A percentile compares a stretch with the other conserved stretches of the same genome.
These are phyloP conservation scores for Xylota sylvarum DNA, from an alignment of 2,888 invertebrate species.

Conservation along the genomic window DNA sequence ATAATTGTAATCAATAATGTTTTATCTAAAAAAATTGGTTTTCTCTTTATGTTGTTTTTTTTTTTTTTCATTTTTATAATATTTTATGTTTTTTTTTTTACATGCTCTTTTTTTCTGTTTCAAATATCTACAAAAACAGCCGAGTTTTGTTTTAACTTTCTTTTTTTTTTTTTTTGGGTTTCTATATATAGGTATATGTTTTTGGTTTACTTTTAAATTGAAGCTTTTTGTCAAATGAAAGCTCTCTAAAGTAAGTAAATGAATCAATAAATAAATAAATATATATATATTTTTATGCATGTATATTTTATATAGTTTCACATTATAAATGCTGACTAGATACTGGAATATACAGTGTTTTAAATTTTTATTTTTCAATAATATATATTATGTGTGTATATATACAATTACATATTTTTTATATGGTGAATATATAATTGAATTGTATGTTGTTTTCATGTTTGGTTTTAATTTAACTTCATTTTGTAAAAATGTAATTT, in stretches of 20 bases:
- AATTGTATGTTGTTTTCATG: conserved; percentile 52
- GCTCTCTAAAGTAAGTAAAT: conserved; percentile 42
- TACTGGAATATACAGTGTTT: conserved; percentile 67
- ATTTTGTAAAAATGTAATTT: conserved; percentile 75
- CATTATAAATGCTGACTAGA: conserved; percentile 75
- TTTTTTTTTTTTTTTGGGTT: conserved; percentile 29
- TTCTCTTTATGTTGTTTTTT: conserved; percentile 24
- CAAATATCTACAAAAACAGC: conserved; percentile 68
- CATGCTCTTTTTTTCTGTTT: conserved; percentile 31
- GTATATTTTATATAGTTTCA: conserved; percentile 61
- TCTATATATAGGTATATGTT: not conserved
- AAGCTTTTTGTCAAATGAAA: conserved; percentile 47
- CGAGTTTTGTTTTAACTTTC: conserved; percentile 36
- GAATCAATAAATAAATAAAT: conserved; percentile 38
- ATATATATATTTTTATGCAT: not conserved
- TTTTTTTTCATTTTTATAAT: conserved; percentile 33
- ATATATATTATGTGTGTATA: conserved; percentile 61
- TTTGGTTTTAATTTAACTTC: conserved; percentile 53
- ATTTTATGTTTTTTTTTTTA: conserved; percentile 24
- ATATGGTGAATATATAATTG: conserved; percentile 72
- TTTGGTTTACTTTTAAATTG: conserved; percentile 39
- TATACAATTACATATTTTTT: conserved; percentile 62
- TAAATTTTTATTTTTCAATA: conserved; percentile 29
- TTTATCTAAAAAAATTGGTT: conserved; percentile 69
- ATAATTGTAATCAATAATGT: conserved; percentile 66